Evolutionary conservation across 2,797 vertebrate species (phyloP).

Genomic region (Sandelia bainsii): DNA sequence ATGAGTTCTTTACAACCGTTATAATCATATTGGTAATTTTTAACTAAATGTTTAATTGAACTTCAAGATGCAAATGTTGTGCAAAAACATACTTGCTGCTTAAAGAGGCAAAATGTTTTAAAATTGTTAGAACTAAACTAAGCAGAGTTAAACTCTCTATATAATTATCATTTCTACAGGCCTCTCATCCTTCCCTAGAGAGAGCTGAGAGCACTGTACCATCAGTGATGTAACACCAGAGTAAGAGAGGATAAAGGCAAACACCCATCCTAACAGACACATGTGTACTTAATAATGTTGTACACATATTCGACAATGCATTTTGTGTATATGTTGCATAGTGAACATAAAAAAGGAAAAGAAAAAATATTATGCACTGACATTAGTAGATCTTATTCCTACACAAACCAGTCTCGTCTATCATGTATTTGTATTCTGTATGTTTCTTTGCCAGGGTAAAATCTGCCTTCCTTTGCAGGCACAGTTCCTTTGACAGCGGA

Average conservation of each 20-base stretch:
- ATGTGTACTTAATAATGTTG: constrained; percentile 20
- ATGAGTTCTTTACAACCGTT: constrained; percentile 1
- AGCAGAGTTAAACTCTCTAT: constrained; percentile 22
- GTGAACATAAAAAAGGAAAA: not conserved
- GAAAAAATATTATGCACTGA: not conserved
- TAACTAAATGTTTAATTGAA: not conserved
- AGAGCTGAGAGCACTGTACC: constrained; percentile 40
- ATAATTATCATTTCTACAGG: constrained; percentile 28
- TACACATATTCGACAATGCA: constrained; percentile 7
- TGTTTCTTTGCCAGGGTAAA: constrained; percentile 26
- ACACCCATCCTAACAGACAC: constrained; percentile 31
- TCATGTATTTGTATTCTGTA: constrained; percentile 53
- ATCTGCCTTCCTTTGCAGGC: constrained; percentile 41
- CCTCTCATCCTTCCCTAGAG: constrained; percentile 34
- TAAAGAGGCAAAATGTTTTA: not conserved
- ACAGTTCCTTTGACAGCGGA: constrained; percentile 70
- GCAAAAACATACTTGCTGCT: not conserved
- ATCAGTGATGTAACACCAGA: constrained; percentile 71
- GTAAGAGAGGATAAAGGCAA: constrained; percentile 62
- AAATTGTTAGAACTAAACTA: constrained; percentile 12
- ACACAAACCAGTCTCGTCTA: constrained; percentile 26
- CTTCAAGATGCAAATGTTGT: not conserved
- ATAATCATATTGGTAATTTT: not conserved
- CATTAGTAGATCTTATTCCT: constrained; percentile 5
- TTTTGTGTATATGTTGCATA: not conserved